Evolutionary conservation across 2,113 vertebrate genomes (phyloP).

Genomic region (Rhipidura dahli): DNA sequence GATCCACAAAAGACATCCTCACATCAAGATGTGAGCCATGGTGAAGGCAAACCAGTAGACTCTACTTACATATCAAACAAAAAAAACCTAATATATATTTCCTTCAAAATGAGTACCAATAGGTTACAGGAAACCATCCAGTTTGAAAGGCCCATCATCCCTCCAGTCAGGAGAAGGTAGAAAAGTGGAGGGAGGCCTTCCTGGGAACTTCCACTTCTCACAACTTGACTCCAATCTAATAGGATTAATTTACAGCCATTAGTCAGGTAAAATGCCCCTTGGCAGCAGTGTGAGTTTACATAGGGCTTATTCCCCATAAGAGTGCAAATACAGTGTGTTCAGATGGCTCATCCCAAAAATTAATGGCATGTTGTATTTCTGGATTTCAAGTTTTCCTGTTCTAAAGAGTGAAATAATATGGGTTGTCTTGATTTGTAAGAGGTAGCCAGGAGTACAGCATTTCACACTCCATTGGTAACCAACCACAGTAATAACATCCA

Average conservation of each 20-base stretch:
- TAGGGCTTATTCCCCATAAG: background rate
- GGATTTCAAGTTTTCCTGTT: background rate
- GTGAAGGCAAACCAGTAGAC: background rate
- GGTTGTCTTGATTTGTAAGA: background rate
- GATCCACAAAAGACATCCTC: background rate
- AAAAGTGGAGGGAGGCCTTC: background rate
- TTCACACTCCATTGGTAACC: background rate
- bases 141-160: background rate
- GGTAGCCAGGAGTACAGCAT: background rate
- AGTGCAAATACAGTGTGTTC: background rate
- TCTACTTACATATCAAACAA: background rate
- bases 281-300: background rate
- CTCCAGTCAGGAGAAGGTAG: background rate
- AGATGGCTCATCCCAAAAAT: background rate
- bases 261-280: background rate
- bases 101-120: background rate
- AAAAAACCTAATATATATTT: background rate
- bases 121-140: background rate
- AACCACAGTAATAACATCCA: background rate
- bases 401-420: background rate
- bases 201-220: background rate
- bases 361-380: background rate
- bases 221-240: background rate
- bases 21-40: fast-evolving
- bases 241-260: background rate